A percentile compares a stretch with the other conserved stretches of the same genome.
phyloP scores from a whole-genome alignment of 2,888 invertebrate species.

The Rhopalosiphum nymphaeae region DNA sequence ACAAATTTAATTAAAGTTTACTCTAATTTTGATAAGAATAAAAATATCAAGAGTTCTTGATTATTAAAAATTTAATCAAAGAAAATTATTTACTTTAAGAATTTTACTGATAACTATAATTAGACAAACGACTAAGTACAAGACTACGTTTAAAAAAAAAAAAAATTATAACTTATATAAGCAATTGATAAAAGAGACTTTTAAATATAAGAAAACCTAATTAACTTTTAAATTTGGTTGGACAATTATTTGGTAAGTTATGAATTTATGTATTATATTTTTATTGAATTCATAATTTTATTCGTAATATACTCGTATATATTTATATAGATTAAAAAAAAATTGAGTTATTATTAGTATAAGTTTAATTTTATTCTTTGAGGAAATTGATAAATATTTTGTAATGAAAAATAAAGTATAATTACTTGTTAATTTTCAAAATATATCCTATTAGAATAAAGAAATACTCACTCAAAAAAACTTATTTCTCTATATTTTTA shows the following conservation, averaged over 20 bases:
- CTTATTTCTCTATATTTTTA: not conserved
- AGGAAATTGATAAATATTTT: not conserved
- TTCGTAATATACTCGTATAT: not conserved
- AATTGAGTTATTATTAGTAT: not conserved
- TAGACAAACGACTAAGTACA: not conserved
- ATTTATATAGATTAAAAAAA: not conserved
- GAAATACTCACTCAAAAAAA: not conserved
- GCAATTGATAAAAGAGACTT: not conserved
- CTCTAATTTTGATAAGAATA: not conserved
- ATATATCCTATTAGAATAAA: not conserved
- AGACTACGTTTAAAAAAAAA: not conserved
- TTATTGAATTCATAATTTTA: not conserved
- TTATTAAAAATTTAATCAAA: not conserved
- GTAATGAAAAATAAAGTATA: not conserved
- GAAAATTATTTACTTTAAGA: not conserved
- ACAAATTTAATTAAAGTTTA: not conserved
- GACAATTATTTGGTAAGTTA: not conserved
- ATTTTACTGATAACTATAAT: not conserved
- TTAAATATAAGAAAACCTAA: not conserved
- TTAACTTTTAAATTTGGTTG: not conserved
- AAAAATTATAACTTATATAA: not conserved
- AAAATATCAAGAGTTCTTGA: not conserved
- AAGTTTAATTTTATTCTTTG: not conserved
- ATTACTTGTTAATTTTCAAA: not conserved
- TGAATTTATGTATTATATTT: too few species aligned